Conservation (phyloP, 2,113 vertebrate species). For the Dryoscopus gambensis region DNA sequence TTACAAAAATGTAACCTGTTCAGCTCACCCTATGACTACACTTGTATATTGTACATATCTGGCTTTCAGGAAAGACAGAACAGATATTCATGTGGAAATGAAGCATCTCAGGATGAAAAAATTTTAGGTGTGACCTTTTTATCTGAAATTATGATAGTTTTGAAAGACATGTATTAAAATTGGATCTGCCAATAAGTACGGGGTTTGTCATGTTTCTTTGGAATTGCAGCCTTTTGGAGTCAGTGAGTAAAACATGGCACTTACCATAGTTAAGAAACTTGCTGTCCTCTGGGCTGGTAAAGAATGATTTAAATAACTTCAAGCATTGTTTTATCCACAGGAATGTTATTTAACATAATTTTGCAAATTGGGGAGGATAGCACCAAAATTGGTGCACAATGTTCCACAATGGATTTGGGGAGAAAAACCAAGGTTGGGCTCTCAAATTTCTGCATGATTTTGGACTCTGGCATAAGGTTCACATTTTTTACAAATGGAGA, state of each 20-base stretch:
- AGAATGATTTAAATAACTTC: not conserved
- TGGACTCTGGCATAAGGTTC: not conserved
- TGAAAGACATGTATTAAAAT: not conserved
- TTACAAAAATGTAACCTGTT: not conserved
- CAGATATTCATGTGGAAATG: not conserved
- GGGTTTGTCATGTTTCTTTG: not conserved
- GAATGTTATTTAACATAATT: not conserved
- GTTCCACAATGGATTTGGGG: not conserved
- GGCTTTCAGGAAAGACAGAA: not conserved
- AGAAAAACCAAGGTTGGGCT: accelerated
- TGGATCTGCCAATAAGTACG: accelerated
- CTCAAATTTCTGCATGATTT: not conserved
- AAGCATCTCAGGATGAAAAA: not conserved
- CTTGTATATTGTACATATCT: not conserved
- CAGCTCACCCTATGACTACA: not conserved
- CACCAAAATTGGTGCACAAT: not conserved
- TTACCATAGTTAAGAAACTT: not conserved
- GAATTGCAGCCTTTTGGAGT: not conserved
- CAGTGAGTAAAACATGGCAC: not conserved
- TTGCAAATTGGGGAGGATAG: not conserved
- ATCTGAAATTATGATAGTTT: not conserved
- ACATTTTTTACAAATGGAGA: not conserved
- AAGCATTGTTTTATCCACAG: not conserved
- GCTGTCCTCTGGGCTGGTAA: not conserved
- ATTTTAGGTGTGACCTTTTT: not conserved